Base-by-base conservation (phyloP, 2,797 vertebrate genomes). In the Semotilus atromaculatus region DNA sequence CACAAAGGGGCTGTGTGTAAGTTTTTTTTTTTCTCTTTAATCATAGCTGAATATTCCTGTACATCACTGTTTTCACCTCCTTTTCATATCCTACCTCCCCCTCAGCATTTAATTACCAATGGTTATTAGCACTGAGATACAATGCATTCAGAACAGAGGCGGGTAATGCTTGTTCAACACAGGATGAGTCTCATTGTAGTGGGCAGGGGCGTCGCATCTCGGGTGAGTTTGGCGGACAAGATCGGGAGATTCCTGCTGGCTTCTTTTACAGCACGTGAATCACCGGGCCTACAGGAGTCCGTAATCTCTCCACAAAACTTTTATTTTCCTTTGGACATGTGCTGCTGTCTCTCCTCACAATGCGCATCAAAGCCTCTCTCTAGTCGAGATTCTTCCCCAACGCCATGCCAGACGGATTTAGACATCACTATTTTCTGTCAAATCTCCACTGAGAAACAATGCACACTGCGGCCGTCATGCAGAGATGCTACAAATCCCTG, bases 191-290 rank as follows among this genome's bases (percentile, higher is more conserved):
- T 93, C 90, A 91, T 94, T 94, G 93, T 92, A 89, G 91, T 84
- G 86, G 83, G 81, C 84, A 4, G 87, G 62, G 70, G 66, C 87
- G 80, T 91, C 91, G 92, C 90, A 91, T 93, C 90, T 93, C 91
- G 90, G 91, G 86, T 1, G 88, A 89, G 88, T 89, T 79, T 51
- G 85, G 45, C 77, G 88, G 89, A 88, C 90, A 93, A 73, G 92
- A 93, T 95, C 89, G 92, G 90, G 88, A 90, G 91, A 86, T 86
- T 94, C 95, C 94, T 92, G 95, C 95, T 95, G 94, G 94, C 94
- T 95, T 91, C 92, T 94, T 95, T 95, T 92, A 93, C 93, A 88
- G 91, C 80, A 60, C 58, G 90, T 95, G 94, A 95, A 95, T 95
- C 82, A 90, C 90, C 4, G 86, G 90, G 91, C 92, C 94, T 92